phyloP scores from a whole-genome alignment of 2,888 invertebrate genomes.

The Pseudococcus viburni region DNA sequence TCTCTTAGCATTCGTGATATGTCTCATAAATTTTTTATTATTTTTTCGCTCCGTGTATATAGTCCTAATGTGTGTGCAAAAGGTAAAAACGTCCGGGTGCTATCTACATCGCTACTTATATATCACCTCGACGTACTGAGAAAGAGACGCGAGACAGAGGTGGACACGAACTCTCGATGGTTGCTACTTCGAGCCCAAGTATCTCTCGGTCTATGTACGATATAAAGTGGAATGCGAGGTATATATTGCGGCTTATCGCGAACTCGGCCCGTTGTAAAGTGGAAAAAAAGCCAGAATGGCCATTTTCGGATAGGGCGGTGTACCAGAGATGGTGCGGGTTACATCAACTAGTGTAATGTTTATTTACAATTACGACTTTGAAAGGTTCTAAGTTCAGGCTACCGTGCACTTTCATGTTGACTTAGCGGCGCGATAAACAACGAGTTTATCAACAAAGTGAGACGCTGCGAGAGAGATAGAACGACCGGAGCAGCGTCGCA shows the following conservation, averaged over 20 bases:
- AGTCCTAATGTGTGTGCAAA: slow-evolving; percentile 19
- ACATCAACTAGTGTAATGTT: slow-evolving; percentile 40
- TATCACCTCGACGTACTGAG: slow-evolving; percentile 20
- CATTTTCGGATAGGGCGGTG: slow-evolving; percentile 26
- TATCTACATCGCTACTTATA: slow-evolving; percentile 63
- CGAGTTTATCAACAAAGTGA: slow-evolving; percentile 9
- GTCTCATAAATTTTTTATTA: slow-evolving; percentile 63
- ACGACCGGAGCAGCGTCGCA: background rate
- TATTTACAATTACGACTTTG: slow-evolving; percentile 51
- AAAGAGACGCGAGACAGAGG: background rate
- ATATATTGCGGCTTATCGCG: slow-evolving; percentile 43
- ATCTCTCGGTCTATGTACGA: background rate
- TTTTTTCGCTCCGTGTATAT: slow-evolving; percentile 52
- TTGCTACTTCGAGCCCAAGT: background rate
- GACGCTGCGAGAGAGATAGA: background rate
- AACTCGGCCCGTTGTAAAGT: background rate
- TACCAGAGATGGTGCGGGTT: background rate
- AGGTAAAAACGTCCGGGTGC: slow-evolving; percentile 23
- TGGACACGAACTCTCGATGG: background rate
- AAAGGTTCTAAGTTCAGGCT: slow-evolving; percentile 56
- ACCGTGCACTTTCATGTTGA: slow-evolving; percentile 55
- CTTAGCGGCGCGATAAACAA: slow-evolving; percentile 39
- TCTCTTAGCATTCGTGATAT: slow-evolving; percentile 55
- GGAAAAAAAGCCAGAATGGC: background rate
- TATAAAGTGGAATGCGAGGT: slow-evolving; percentile 12